Evolutionary conservation across 2,113 vertebrate genomes (phyloP).

Genomic region (Etheostoma spectabile): DNA sequence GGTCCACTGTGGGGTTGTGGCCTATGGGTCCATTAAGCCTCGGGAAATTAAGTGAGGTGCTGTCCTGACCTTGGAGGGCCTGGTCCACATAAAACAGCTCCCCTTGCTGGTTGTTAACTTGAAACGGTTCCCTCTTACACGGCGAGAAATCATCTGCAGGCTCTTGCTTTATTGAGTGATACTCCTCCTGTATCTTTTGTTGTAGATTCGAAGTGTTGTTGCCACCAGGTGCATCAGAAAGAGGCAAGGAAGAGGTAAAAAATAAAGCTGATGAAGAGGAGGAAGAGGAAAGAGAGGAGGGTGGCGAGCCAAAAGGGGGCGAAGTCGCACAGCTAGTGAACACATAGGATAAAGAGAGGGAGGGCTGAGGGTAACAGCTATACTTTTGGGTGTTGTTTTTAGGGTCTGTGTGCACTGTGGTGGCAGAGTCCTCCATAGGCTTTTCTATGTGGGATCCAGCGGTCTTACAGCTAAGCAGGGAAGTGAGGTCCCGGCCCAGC

Average conservation of each 20-base stretch:
- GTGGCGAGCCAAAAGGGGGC: constrained; percentile 71
- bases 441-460: constrained; percentile 86
- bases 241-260: constrained; percentile 53
- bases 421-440: constrained; percentile 79
- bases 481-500: constrained; percentile 86
- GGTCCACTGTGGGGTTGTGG: constrained; percentile 67
- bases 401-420: constrained; percentile 78
- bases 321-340: constrained; percentile 63
- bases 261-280: constrained; percentile 77
- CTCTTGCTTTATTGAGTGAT: constrained; percentile 89
- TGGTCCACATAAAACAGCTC: constrained; percentile 67
- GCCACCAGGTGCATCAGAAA: constrained; percentile 26
- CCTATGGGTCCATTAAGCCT: constrained; percentile 66
- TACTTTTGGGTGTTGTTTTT: constrained; percentile 78
- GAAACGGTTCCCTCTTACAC: constrained; percentile 83
- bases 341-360: constrained; percentile 54
- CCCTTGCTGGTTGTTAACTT: constrained; percentile 80
- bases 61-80: constrained; percentile 45
- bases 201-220: constrained; percentile 71
- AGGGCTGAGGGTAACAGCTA: constrained; percentile 70
- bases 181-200: constrained; percentile 68
- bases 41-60: constrained; percentile 58
- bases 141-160: constrained; percentile 87
- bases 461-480: constrained; percentile 88
- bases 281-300: constrained; percentile 79